Conservation (phyloP, 2,888 invertebrate genomes). For the Ferdinandea cuprea region DNA sequence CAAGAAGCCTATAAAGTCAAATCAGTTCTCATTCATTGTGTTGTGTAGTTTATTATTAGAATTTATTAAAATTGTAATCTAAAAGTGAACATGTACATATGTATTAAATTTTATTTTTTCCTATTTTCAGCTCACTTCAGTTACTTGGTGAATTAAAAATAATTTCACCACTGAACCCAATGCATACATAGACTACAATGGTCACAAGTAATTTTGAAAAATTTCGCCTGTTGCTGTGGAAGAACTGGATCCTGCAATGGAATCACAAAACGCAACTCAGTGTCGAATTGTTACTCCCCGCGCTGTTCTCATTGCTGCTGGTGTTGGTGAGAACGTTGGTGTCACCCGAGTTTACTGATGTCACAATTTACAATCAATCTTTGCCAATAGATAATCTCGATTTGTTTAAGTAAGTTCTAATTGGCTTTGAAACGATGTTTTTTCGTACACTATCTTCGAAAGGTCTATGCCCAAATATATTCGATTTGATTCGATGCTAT, state of each 20-base stretch:
- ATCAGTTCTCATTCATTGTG: too few relatives aligned
- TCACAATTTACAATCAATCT: slow-evolving; percentile 78
- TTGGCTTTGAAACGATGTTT: neutral
- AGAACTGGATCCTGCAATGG: slow-evolving; percentile 91
- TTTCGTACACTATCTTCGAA: neutral
- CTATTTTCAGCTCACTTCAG: slow-evolving; percentile 28
- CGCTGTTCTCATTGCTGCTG: slow-evolving; percentile 87
- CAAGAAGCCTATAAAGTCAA: too few relatives aligned
- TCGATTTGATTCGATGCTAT: too few relatives aligned
- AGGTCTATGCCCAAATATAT: too few relatives aligned
- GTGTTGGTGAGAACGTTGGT: slow-evolving; percentile 88
- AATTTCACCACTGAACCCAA: slow-evolving; percentile 7
- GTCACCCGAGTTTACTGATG: slow-evolving; percentile 83
- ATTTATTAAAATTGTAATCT: too few relatives aligned
- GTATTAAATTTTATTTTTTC: neutral
- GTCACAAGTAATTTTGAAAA: slow-evolving; percentile 83
- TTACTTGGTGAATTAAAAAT: neutral
- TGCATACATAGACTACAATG: slow-evolving; percentile 41
- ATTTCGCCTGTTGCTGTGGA: slow-evolving; percentile 91
- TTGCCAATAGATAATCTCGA: slow-evolving; percentile 80
- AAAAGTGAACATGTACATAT: too few relatives aligned
- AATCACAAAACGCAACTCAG: slow-evolving; percentile 88
- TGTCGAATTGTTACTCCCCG: slow-evolving; percentile 88
- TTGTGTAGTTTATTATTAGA: too few relatives aligned
- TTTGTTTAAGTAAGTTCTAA: slow-evolving; percentile 78